A percentile compares a stretch with the other conserved stretches of the same genome.
Conservation (phyloP, 2,888 invertebrate genomes). For the Caradrina kadenii region DNA sequence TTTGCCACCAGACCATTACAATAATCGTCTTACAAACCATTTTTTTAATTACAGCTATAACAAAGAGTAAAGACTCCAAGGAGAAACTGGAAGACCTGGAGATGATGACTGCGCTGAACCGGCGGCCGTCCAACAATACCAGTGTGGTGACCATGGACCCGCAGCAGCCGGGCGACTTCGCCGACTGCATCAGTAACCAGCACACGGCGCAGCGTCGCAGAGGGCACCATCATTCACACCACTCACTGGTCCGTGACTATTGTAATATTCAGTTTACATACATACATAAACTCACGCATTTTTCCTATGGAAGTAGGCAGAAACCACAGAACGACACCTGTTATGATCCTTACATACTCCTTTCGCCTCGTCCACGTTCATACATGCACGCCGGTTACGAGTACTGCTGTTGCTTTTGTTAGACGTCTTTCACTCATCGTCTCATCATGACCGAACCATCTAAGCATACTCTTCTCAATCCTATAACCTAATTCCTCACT, state of each 20-base stretch:
- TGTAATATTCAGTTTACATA: no score
- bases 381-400: no score
- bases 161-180: slow-evolving; percentile 87
- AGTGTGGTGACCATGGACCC: slow-evolving; percentile 86
- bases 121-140: slow-evolving; percentile 83
- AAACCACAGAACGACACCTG: no score
- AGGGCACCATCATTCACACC: slow-evolving; percentile 81
- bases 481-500: no score
- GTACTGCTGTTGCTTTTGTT: no score
- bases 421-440: no score
- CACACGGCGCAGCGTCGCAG: slow-evolving; percentile 89
- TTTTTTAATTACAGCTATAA: slow-evolving; percentile 86
- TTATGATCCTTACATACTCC: no score
- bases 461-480: no score
- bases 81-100: slow-evolving; percentile 91
- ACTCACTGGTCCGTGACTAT: slow-evolving; percentile 78
- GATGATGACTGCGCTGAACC: slow-evolving; percentile 86
- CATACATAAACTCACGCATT: no score
- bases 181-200: slow-evolving; percentile 91
- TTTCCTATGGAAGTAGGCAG: no score
- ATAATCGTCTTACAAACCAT: slow-evolving; percentile 1
- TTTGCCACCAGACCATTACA: background rate
- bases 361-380: no score
- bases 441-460: no score
- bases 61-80: slow-evolving; percentile 91